A percentile compares a stretch with the other conserved stretches of the same genome.
Conservation (phyloP, 1,140 invertebrate genomes). For the Eriocheir sinensis region DNA sequence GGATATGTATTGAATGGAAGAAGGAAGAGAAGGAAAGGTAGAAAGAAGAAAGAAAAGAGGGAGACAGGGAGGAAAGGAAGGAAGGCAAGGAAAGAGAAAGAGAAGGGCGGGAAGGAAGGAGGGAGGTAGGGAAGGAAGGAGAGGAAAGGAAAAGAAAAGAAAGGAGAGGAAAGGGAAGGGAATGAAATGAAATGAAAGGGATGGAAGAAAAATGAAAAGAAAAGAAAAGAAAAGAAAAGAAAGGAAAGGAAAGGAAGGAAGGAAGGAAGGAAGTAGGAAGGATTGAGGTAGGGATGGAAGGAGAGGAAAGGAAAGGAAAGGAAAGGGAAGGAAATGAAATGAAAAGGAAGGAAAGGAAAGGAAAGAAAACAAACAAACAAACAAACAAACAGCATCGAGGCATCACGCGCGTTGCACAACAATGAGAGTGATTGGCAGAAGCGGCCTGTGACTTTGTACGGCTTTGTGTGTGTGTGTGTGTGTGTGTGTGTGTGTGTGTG, state of each 20-base stretch:
- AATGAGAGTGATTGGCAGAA: neutral
- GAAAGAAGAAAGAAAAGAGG: neutral
- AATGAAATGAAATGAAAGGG: neutral
- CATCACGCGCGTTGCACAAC: no score
- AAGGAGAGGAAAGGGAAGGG: neutral
- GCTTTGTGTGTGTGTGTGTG: neutral
- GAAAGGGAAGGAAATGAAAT: no score
- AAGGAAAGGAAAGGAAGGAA: neutral
- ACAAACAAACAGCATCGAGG: no score
- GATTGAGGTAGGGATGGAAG: no score
- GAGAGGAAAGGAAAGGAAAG: no score
- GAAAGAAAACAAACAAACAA: no score
- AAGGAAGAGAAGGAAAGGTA: neutral
- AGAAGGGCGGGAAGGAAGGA: neutral
- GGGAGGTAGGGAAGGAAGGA: neutral
- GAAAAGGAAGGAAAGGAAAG: no score
- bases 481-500: conserved; percentile 10
- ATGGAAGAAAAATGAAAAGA: neutral
- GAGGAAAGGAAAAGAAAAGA: neutral
- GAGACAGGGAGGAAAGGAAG: neutral
- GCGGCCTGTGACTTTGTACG: neutral
- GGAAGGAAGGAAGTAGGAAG: no score
- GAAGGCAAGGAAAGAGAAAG: neutral
- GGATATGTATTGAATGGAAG: neutral
- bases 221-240: neutral